Evolutionary conservation across 2,797 vertebrate genomes (phyloP), one percentile per base, ranked within the genome.

Genomic region (Pseudomugil gertrudae): DNA sequence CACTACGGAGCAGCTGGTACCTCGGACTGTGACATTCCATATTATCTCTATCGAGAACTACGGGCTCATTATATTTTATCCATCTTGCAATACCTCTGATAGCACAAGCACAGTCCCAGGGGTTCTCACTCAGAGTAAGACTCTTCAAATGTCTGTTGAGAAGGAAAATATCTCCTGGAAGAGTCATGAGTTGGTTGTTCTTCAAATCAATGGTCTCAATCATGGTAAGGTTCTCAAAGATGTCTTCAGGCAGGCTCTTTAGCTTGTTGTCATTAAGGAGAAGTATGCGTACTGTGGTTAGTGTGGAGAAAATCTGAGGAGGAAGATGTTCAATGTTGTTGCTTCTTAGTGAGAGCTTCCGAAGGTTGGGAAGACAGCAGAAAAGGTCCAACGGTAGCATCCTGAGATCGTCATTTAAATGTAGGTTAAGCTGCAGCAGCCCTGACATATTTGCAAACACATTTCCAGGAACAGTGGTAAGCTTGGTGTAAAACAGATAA

Each of bases 381-480:
- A 97, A 96, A 1, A 93, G 81, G 2, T 93, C 87, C 47, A 74
- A 80, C 3, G 96, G 95, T 62, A 97, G 90, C 47, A 87, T 86
- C 0, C 67, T 81, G 43, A 98, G 92, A 8, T 85, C 76, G 1
- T 62, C 40, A 66, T 96, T 98, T 9, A 84, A 76, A 48, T 94
- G 93, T 11, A 96, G 64, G 55, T 94, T 91, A 9, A 98, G 92
- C 0, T 0, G 27, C 64, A 48, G 59, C 57, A 97, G 89, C 61
- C 92, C 83, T 52, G 95, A 95, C 94, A 97, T 93, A 90, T 96
- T 96, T 6, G 91, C 84, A 43, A 97, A 97, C 76, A 94, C 71
- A 74, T 94, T 95, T 72, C 87, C 89, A 3, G 96, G 97, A 69
- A 97, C 83, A 11, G 93, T 94, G 60, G 65, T 88, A 65, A 98